phyloP scores from a whole-genome alignment of 2,888 invertebrate genomes.

The Nomada lathburiana region DNA sequence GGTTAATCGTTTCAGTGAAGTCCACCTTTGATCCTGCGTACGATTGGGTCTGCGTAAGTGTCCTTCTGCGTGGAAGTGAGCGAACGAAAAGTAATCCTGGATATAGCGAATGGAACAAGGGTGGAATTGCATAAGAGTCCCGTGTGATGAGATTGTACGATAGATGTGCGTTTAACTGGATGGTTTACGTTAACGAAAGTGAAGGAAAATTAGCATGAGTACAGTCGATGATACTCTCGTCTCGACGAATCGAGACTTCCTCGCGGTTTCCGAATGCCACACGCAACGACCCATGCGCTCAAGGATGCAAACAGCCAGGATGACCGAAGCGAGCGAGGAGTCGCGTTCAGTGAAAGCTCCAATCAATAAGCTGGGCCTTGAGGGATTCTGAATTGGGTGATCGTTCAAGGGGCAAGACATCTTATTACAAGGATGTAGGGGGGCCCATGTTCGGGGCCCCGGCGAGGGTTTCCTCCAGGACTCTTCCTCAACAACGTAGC shows the following conservation, averaged over 20 bases:
- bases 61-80: constrained; percentile 32
- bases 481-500: constrained; percentile 5
- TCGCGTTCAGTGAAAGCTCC: constrained; percentile 59
- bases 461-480: constrained; percentile 61
- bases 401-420: constrained; percentile 38
- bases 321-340: constrained; percentile 55
- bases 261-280: constrained; percentile 19
- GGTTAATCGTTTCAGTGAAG: constrained; percentile 17
- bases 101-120: neutral
- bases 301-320: constrained; percentile 56
- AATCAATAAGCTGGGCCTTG: constrained; percentile 64
- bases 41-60: constrained; percentile 25
- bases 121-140: constrained; percentile 23
- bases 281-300: constrained; percentile 27
- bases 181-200: neutral
- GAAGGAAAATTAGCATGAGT: constrained; percentile 35
- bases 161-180: constrained; percentile 8
- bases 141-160: neutral
- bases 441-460: constrained; percentile 73
- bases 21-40: constrained; percentile 22
- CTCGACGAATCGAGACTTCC: constrained; percentile 28
- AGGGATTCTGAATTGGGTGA: constrained; percentile 60
- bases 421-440: constrained; percentile 71
- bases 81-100: constrained; percentile 24
- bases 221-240: constrained; percentile 6